Percentiles rank a stretch among this genome's conserved stretches.
phyloP scores from a whole-genome alignment of 2,888 invertebrate genomes.

The Pyrrhosoma nymphula region DNA sequence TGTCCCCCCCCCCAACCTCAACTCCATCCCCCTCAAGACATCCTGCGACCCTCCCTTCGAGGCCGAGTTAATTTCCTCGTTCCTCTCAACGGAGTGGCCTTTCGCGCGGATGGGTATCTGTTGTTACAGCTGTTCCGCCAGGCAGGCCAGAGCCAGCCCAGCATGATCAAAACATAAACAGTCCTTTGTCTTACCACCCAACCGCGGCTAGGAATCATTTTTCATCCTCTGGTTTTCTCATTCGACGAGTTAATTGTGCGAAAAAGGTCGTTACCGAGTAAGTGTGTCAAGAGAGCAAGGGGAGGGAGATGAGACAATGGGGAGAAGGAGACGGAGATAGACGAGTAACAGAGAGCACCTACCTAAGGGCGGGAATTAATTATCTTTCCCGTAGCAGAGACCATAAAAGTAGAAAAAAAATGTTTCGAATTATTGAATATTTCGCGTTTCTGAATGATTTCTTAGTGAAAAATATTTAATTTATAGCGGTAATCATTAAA shows the following conservation, averaged over 20 bases:
- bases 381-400: background rate
- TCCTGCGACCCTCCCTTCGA: background rate
- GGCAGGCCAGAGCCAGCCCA: background rate
- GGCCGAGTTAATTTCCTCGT: slow-evolving; percentile 19
- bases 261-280: background rate
- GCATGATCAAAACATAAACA: slow-evolving; percentile 30
- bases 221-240: slow-evolving; percentile 28
- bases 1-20: too few species aligned
- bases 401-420: background rate
- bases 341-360: background rate
- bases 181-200: background rate
- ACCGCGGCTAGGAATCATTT: background rate
- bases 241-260: slow-evolving; percentile 25
- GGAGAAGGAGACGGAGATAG: background rate
- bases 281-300: background rate
- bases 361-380: background rate
- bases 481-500: too few species aligned
- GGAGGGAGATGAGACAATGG: background rate
- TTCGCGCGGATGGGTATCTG: background rate
- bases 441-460: background rate
- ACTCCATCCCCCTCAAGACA: background rate
- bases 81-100: background rate
- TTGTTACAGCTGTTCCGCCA: slow-evolving; percentile 11
- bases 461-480: background rate
- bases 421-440: background rate